Evolutionary conservation across 2,797 vertebrate species (phyloP).

Genomic region (Remorina albescens): DNA sequence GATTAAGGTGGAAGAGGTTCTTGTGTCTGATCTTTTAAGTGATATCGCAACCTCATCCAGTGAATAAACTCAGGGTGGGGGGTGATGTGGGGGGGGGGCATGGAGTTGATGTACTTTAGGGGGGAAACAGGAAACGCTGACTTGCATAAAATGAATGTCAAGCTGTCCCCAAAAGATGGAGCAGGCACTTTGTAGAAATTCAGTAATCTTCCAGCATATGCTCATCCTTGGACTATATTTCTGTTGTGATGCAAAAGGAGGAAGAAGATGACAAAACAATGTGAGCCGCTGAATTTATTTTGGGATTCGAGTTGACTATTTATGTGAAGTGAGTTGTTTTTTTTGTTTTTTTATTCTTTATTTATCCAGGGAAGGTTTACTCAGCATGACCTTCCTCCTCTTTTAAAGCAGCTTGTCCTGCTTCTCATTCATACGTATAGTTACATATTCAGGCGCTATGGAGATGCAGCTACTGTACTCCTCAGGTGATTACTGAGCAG

Average conservation of each 20-base stretch:
- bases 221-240: conserved; percentile 38
- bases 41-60: conserved; percentile 50
- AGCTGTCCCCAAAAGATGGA: conserved; percentile 56
- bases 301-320: conserved; percentile 26
- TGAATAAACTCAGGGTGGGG: conserved; percentile 18
- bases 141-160: conserved; percentile 57
- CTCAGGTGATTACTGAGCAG: conserved; percentile 26
- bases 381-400: neutral
- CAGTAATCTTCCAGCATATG: conserved; percentile 32
- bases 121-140: conserved; percentile 62
- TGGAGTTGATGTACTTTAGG: conserved; percentile 30
- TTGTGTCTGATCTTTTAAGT: conserved; percentile 38
- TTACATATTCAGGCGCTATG: conserved; percentile 19
- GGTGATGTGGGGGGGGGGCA: conserved; percentile 15
- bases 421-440: conserved; percentile 14
- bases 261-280: conserved; percentile 33
- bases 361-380: conserved; percentile 34
- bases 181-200: conserved; percentile 30
- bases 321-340: conserved; percentile 29
- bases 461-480: conserved; percentile 24
- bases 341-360: conserved; percentile 17
- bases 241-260: conserved; percentile 22
- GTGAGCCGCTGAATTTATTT: conserved; percentile 36
- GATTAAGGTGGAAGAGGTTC: conserved; percentile 23
- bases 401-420: conserved; percentile 7